Evolutionary conservation across 2,797 vertebrate genomes (phyloP).

Genomic region (Danio aesculapii): DNA sequence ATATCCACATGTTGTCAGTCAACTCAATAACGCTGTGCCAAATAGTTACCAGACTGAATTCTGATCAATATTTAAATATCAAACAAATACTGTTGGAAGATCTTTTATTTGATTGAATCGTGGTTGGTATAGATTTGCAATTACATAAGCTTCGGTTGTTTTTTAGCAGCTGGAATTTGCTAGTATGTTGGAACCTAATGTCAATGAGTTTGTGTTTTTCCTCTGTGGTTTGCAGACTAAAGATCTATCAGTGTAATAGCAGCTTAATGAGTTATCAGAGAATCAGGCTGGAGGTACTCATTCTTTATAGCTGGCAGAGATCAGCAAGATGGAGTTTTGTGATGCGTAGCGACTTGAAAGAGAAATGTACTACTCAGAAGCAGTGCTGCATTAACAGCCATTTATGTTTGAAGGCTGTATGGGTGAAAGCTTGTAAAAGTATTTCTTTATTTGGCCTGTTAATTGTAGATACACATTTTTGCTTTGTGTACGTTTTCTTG

Average conservation of each 20-base stretch:
- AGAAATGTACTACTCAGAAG: constrained; percentile 12
- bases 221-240: constrained; percentile 1
- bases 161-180: neutral
- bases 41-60: neutral
- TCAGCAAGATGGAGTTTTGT: constrained; percentile 1
- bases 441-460: neutral
- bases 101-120: neutral
- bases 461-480: no score
- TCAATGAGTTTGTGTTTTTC: neutral
- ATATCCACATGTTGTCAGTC: neutral
- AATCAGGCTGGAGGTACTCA: constrained; percentile 17
- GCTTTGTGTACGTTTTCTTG: no score
- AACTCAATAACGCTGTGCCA: neutral
- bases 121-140: constrained; percentile 15
- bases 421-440: neutral
- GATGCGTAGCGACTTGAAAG: constrained; percentile 21
- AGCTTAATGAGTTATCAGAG: constrained; percentile 46
- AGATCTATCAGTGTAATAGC: constrained; percentile 19
- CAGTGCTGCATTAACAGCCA: neutral
- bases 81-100: neutral
- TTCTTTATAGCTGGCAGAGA: constrained; percentile 23
- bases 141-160: constrained; percentile 3
- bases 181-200: neutral
- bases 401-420: neutral
- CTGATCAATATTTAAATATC: neutral